Evolutionary conservation across 23 tunicate species (phyloP), one percentile per base, ranked within the genome.

Genomic region (Styela plicata): DNA sequence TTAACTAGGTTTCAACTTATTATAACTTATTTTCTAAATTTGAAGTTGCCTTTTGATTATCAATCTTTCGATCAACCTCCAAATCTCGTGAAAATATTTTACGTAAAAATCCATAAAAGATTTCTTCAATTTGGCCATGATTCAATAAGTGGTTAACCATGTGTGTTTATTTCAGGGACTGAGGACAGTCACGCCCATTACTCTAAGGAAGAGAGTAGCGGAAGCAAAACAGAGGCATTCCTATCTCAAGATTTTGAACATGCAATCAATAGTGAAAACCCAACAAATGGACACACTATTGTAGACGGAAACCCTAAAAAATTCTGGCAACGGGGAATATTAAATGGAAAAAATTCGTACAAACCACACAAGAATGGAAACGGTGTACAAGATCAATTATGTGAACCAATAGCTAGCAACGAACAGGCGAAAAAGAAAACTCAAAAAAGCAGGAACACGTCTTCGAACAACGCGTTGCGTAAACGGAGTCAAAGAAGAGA

Each of bases 401-500:
- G 57, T 44, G 57, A 44, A 7, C 10, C 7, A 44, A 44, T 44
- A 44, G 13, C 57, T 13, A 5, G 10, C 57, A 44, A 44, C 10
- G 57, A 44, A 13, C 57, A 5, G 10, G 7, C 71, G 71, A 26
- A 5, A 66, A 30, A 30, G 3, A 33, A 32, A 29, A 3, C 35
- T 16, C 16, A 27, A 17, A 27, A 71, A 17, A 71, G 29, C 66
- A 76, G 24, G 21, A 29, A 53, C 78, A 17, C 52, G 52, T 23
- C 27, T 73, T 33, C 81, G 1, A 76, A 53, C n/a, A 36, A 25
- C 18, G 79, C 78, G 10, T 24, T 52, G 25, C 69, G 69, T 25
- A 83, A 69, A 52, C 69, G 86, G 23, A 52, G 75, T 79, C 78
- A 79, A 0, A 18, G 29, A 22, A 69, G 97, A 33, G 97, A 92